phyloP scores from a whole-genome alignment of 2,113 vertebrate species.

The Serinus canaria region DNA sequence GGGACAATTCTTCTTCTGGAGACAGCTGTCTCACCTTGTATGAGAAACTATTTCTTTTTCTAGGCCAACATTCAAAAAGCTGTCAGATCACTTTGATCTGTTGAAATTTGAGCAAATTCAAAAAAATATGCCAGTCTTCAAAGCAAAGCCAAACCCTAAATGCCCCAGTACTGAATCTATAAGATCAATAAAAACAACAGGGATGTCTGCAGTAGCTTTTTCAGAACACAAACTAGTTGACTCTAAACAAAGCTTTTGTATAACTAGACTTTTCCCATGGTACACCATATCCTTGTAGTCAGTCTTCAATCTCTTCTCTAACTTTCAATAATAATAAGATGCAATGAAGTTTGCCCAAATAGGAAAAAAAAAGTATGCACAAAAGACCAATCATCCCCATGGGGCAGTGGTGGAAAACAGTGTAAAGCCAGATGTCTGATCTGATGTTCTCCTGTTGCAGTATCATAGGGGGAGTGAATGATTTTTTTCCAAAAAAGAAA shows the following conservation, averaged over 20 bases:
- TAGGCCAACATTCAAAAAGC: slow-evolving; percentile 16
- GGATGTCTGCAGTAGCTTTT: not conserved
- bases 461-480: not conserved
- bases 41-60: slow-evolving; percentile 20
- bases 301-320: slow-evolving; percentile 26
- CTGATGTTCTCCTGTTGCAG: not conserved
- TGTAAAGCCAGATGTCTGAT: not conserved
- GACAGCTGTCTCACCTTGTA: slow-evolving; percentile 45
- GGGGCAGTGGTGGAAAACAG: not conserved
- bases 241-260: slow-evolving; percentile 18
- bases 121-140: slow-evolving; percentile 4
- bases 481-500: not conserved
- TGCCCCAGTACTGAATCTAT: slow-evolving; percentile 16
- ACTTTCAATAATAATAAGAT: slow-evolving; percentile 17
- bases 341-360: not conserved
- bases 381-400: not conserved
- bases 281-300: not conserved
- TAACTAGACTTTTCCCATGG: not conserved
- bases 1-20: slow-evolving; percentile 16
- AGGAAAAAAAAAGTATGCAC: not conserved
- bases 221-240: not conserved
- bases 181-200: slow-evolving; percentile 33
- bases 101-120: slow-evolving; percentile 19
- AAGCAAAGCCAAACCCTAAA: slow-evolving; percentile 24
- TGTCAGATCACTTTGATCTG: slow-evolving; percentile 25